phyloP scores from a whole-genome alignment of 2,113 vertebrate genomes.

The Dipodomys merriami region DNA sequence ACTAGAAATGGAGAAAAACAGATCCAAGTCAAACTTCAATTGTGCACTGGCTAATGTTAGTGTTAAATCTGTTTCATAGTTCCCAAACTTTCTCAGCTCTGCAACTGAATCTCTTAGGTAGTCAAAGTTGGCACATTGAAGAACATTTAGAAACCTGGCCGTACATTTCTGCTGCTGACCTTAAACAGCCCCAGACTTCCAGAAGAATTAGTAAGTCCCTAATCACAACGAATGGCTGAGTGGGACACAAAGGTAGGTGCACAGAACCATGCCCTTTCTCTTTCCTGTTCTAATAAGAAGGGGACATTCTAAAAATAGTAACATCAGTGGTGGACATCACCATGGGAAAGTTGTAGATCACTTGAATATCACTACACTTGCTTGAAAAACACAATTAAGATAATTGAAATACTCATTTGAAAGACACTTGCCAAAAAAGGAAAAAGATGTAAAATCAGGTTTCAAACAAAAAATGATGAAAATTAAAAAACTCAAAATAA shows the following conservation, averaged over 20 bases:
- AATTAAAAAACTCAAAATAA: conserved; percentile 50
- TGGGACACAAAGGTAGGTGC: neutral
- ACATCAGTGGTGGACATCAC: conserved; percentile 67
- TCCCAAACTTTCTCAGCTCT: neutral
- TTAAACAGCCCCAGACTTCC: neutral
- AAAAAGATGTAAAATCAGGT: neutral
- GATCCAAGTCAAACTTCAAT: neutral
- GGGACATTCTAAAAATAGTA: conserved; percentile 80
- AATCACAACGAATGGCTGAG: neutral
- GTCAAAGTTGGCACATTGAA: neutral
- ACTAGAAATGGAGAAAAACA: neutral
- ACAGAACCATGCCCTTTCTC: neutral
- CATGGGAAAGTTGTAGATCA: conserved; percentile 65
- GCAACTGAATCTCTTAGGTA: neutral
- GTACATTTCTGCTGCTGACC: neutral
- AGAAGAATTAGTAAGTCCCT: neutral
- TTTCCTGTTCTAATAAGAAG: conserved; percentile 68
- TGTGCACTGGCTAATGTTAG: neutral
- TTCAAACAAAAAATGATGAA: conserved; percentile 15
- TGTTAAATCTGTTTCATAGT: neutral
- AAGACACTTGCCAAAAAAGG: neutral
- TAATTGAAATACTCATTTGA: conserved; percentile 5
- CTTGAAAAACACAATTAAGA: conserved; percentile 33
- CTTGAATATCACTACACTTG: conserved; percentile 37
- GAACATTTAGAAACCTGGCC: neutral